Evolutionary conservation across 1,140 invertebrate species (phyloP).

Genomic region (Aphelinus certus): DNA sequence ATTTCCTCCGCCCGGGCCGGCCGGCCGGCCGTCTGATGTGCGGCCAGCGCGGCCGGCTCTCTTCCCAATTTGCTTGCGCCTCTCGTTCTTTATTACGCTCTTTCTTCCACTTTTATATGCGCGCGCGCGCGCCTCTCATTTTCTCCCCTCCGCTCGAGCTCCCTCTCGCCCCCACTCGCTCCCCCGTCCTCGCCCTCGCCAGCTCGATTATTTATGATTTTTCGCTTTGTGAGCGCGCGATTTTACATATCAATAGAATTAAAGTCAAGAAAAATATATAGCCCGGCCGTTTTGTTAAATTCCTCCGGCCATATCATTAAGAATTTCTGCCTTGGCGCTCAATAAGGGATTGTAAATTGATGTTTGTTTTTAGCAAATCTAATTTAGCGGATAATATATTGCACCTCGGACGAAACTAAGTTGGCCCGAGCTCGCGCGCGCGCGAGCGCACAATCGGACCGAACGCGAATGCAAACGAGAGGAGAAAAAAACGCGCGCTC

Average conservation of each 20-base stretch:
- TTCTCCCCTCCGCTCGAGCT: too few species aligned
- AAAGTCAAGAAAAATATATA: neutral
- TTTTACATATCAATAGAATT: neutral
- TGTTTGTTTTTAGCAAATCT: neutral
- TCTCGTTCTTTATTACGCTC: neutral
- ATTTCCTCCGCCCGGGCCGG: neutral
- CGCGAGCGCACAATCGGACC: too few species aligned
- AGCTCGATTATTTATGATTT: constrained; percentile 11
- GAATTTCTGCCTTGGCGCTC: neutral
- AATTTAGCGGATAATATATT: constrained; percentile 8
- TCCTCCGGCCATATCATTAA: neutral
- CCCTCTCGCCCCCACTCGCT: too few species aligned
- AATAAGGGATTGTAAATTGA: constrained; percentile 5
- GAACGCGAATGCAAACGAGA: neutral
- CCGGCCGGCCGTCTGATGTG: too few species aligned
- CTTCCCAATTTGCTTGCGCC: too few species aligned
- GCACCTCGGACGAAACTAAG: neutral
- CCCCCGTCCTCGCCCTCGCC: neutral
- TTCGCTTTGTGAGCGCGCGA: constrained; percentile 1
- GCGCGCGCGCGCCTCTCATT: neutral
- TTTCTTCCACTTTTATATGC: neutral
- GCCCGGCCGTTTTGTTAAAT: constrained; percentile 15
- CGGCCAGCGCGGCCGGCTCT: too few species aligned
- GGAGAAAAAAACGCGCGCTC: neutral
- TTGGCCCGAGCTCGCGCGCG: neutral